These are phyloP conservation scores for Drosophila varians DNA, from an alignment of 1,140 invertebrate genomes.

Conservation along the genomic window DNA sequence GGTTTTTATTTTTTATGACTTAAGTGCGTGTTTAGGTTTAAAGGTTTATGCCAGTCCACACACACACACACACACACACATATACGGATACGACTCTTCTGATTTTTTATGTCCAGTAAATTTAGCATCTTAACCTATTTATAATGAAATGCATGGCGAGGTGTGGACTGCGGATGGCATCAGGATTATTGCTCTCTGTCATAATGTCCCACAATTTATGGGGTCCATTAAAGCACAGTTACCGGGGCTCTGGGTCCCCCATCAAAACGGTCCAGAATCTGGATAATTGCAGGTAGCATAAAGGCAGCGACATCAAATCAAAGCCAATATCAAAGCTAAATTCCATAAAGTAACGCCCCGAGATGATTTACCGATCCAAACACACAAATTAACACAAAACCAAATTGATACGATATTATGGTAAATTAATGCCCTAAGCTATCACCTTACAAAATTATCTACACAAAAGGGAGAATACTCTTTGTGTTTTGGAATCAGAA, in stretches of 20 bases:
- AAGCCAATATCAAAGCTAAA: conserved; percentile 23
- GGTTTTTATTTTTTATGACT: conserved; percentile 70
- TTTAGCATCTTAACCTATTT: conserved; percentile 81
- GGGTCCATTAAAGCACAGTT: conserved; percentile 73
- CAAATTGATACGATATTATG: conserved; percentile 47
- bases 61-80: conserved; percentile 2
- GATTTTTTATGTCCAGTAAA: conserved; percentile 59
- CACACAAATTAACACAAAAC: conserved; percentile 43
- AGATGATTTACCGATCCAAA: conserved; percentile 44
- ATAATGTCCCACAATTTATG: conserved; percentile 72
- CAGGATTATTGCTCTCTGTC: conserved; percentile 50
- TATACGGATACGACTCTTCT: too few species aligned
- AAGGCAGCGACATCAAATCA: conserved; percentile 19
- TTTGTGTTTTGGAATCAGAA: neutral
- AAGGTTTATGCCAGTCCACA: conserved; percentile 57
- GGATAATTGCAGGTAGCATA: conserved; percentile 56
- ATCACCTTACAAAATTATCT: conserved; percentile 5
- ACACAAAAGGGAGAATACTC: conserved; percentile 12
- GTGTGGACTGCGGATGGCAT: conserved; percentile 23
- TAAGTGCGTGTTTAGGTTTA: conserved; percentile 81
- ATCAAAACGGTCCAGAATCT: conserved; percentile 52
- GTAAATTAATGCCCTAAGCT: conserved; percentile 33
- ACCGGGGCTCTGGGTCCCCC: conserved; percentile 39
- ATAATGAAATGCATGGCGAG: conserved; percentile 70
- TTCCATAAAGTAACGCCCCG: conserved; percentile 62